Evolutionary conservation across 2,797 vertebrate species (phyloP).

Genomic region (Sebastes jordani): DNA sequence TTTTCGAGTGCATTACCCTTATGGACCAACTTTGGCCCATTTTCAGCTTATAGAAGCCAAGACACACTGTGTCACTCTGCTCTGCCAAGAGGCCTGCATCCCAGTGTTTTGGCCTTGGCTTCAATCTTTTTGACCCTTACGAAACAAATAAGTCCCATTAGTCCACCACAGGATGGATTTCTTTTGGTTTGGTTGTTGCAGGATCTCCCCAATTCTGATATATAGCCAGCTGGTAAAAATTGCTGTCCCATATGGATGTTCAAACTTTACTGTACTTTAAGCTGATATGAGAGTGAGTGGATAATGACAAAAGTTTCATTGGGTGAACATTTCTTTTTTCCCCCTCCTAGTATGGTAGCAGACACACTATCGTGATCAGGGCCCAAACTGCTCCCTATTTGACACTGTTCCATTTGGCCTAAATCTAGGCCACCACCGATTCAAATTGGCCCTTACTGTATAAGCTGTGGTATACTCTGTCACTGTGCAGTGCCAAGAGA

Average conservation of each 20-base stretch:
- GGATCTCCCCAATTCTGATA: not conserved
- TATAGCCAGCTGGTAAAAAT: not conserved
- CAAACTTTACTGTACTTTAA: not conserved
- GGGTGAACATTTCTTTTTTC: not conserved
- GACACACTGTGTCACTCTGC: slow-evolving; percentile 23
- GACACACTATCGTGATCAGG: not conserved
- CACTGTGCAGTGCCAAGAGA: slow-evolving; percentile 57
- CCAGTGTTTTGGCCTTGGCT: slow-evolving; percentile 3
- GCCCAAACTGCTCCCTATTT: slow-evolving; percentile 9
- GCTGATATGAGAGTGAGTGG: not conserved
- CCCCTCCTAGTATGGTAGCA: not conserved
- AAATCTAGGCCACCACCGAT: not conserved
- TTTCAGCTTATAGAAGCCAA: slow-evolving; percentile 45
- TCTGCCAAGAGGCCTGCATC: slow-evolving; percentile 39
- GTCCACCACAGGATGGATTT: not conserved
- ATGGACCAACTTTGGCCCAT: slow-evolving; percentile 41
- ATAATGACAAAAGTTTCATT: not conserved
- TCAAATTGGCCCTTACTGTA: slow-evolving; percentile 36
- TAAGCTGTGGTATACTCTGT: slow-evolving; percentile 24
- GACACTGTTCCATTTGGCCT: slow-evolving; percentile 33
- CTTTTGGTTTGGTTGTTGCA: not conserved
- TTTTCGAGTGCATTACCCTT: slow-evolving; percentile 45
- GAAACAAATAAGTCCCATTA: slow-evolving; percentile 3
- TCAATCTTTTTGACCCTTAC: slow-evolving; percentile 29
- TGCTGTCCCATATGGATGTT: not conserved